Evolutionary conservation across 2,113 vertebrate genomes (phyloP).

Genomic region (Lampris megalopsis): DNA sequence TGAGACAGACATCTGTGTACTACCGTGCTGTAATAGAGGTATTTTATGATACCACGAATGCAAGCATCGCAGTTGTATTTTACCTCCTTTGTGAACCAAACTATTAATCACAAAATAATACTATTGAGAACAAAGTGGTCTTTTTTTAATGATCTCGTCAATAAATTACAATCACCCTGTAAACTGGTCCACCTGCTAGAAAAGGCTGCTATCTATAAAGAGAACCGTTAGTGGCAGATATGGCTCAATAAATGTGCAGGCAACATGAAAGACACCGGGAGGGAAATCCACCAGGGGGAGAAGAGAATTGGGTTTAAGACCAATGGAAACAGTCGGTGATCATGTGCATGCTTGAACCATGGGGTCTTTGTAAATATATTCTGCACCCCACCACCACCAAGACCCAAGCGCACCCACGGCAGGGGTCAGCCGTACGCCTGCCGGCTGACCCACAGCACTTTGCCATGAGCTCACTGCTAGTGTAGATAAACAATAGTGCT

Average conservation of each 20-base stretch:
- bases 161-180: neutral
- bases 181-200: neutral
- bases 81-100: too few species aligned
- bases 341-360: conserved; percentile 25
- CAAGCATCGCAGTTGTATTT: too few species aligned
- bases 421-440: neutral
- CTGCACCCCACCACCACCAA: conserved; percentile 32
- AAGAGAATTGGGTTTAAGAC: conserved; percentile 56
- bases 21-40: too few species aligned
- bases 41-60: too few species aligned
- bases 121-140: too few species aligned
- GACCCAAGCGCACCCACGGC: conserved; percentile 3
- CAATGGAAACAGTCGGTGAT: conserved; percentile 46
- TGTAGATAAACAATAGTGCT: conserved; percentile 15
- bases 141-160: too few species aligned
- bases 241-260: conserved; percentile 40
- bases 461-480: conserved; percentile 3
- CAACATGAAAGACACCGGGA: conserved; percentile 51
- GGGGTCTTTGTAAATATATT: conserved; percentile 46
- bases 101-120: too few species aligned
- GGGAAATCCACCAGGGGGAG: conserved; percentile 47
- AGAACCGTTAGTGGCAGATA: conserved; percentile 40
- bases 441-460: conserved; percentile 14
- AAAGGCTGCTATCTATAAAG: conserved; percentile 43
- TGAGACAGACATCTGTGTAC: neutral